Evolutionary conservation across 2,797 vertebrate genomes (phyloP).

Genomic region (Hapalemur alaotrensis): DNA sequence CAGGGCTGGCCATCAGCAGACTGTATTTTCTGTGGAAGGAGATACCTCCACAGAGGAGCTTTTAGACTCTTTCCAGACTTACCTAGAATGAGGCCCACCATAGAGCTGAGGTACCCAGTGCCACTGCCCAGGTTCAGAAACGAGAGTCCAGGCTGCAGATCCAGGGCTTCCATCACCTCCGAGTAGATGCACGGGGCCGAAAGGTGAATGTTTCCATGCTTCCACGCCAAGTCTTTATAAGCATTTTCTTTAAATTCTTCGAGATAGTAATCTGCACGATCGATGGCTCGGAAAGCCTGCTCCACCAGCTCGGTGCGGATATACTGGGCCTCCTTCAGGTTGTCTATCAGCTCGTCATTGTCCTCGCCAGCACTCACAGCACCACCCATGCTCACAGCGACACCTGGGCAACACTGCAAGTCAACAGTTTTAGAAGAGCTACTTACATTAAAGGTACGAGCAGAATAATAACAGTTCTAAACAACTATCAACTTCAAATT

Average conservation of each 20-base stretch:
- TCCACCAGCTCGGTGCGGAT: conserved; percentile 96
- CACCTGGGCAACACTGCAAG: background rate
- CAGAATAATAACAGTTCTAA: background rate
- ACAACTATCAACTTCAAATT: background rate
- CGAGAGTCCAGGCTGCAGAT: conserved; percentile 95
- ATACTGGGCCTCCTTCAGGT: conserved; percentile 97
- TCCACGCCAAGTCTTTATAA: conserved; percentile 97
- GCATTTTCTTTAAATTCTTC: conserved; percentile 97
- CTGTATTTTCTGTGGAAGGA: background rate
- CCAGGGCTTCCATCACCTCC: conserved; percentile 98
- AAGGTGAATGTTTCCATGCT: conserved; percentile 97
- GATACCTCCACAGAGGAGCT: background rate
- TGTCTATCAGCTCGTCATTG: conserved; percentile 97
- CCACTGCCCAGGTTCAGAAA: conserved; percentile 98
- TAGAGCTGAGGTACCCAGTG: conserved; percentile 97
- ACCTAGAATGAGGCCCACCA: conserved; percentile 98
- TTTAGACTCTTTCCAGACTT: conserved; percentile 62
- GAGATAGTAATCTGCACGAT: conserved; percentile 96
- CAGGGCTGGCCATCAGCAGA: background rate
- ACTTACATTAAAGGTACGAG: conserved; percentile 10
- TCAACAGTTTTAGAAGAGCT: background rate
- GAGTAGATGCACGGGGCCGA: conserved; percentile 98
- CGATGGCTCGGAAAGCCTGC: conserved; percentile 94
- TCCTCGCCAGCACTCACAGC: conserved; percentile 98
- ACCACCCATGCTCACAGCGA: conserved; percentile 91